Conservation (phyloP, 2,797 vertebrate species). For the Valencia hispanica region DNA sequence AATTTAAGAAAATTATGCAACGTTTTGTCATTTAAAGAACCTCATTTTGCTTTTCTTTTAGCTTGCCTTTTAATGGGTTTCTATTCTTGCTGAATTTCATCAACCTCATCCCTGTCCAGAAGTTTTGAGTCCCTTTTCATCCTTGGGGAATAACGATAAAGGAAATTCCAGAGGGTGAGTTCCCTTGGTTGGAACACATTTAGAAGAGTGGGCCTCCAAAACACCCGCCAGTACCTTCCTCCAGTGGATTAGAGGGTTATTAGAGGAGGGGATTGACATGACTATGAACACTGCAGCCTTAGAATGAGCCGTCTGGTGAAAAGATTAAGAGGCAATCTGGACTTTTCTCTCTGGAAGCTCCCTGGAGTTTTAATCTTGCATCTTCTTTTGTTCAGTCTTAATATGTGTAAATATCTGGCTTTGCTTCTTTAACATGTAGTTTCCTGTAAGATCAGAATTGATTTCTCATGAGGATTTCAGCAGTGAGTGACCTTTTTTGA, state of each 20-base stretch:
- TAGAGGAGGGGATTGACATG: conserved; percentile 10
- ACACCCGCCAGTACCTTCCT: background rate
- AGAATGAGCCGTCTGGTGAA: conserved; percentile 17
- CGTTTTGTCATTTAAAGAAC: background rate
- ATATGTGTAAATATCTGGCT: background rate
- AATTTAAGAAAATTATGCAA: background rate
- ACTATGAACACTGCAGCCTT: conserved; percentile 6
- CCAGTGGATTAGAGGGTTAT: conserved; percentile 18
- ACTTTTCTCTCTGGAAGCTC: background rate
- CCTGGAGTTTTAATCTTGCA: background rate
- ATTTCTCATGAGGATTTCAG: background rate
- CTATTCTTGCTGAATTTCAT: background rate
- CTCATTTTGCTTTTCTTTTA: background rate
- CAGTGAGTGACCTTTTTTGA: background rate
- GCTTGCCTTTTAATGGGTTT: background rate
- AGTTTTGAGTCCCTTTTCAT: background rate
- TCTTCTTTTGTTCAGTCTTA: background rate
- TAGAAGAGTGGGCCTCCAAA: background rate
- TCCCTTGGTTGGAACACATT: background rate
- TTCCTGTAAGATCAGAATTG: background rate
- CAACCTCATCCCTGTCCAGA: background rate
- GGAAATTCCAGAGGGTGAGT: background rate
- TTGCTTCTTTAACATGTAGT: background rate
- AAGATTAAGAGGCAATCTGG: conserved; percentile 10
- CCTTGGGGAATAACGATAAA: background rate